These are phyloP conservation scores for Eulemur mongoz DNA, from an alignment of 2,797 vertebrate genomes.

Conservation along the genomic window DNA sequence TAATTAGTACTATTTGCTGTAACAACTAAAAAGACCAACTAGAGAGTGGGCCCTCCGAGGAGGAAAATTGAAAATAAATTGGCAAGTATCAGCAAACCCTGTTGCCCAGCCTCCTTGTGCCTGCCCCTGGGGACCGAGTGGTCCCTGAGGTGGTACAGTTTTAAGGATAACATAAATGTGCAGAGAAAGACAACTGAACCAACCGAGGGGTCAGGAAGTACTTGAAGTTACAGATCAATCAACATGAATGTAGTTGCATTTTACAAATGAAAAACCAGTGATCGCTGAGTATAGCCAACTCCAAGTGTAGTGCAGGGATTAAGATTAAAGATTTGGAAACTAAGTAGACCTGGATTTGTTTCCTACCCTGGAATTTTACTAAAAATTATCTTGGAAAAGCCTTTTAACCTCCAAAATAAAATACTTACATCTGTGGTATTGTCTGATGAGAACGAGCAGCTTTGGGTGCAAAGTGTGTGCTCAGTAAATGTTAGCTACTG, in stretches of 20 bases:
- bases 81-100: not conserved
- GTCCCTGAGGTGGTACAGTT: not conserved
- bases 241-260: not conserved
- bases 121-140: too few relatives aligned
- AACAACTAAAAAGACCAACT: not conserved
- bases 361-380: not conserved
- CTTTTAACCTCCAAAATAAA: not conserved
- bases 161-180: not conserved
- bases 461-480: not conserved
- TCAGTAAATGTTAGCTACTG: not conserved
- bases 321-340: not conserved
- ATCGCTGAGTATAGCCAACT: fast-evolving
- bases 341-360: not conserved
- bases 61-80: not conserved
- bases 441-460: not conserved
- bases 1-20: not conserved
- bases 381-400: not conserved
- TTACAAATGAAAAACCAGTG: not conserved
- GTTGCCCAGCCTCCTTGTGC: not conserved
- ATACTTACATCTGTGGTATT: not conserved
- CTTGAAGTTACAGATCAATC: not conserved
- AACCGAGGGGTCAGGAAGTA: not conserved
- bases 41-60: not conserved
- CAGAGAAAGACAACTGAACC: not conserved
- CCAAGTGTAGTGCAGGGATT: too few relatives aligned